Evolutionary conservation across 2,888 invertebrate genomes (phyloP), one percentile per base, ranked within the genome.

Genomic region (Ennomos fuscantarius): DNA sequence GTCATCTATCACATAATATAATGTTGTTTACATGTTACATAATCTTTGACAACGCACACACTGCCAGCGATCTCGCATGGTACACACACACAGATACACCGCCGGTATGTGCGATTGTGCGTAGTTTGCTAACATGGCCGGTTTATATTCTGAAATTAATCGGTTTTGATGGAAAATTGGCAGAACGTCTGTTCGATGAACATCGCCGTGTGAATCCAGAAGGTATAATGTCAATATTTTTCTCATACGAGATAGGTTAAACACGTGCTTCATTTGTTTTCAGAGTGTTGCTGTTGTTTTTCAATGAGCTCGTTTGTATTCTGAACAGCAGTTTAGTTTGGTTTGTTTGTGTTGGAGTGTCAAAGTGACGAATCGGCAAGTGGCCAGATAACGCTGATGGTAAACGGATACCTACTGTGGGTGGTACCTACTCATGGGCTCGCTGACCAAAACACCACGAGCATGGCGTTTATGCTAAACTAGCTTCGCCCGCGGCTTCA

Each of bases 61-160:
- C 10, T 39, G 9, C 15, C 60, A 62, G 45, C 60, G 62, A 63
- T 73, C 71, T 72, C 70, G 72, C 66, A 34, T 71, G 69, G 68
- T 44, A 37, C 41, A 43, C 52, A 50, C 62, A 42, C 60, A 65
- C 56, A 48, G 55, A 31, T n/a, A 13, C 9, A 33, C 34, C 53
- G 43, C 49, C 39, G 46, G 48, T n/a, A n/a, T n/a, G n/a, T n/a
- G n/a, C n/a, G 59, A 79, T 76, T 76, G 73, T 85, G 84, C 84
- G 84, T 82, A 83, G 84, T 85, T 78, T 43, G 60, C 50, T 53
- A 58, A 61, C 41, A 60, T 48, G 48, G 46, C 43, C 37, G 48
- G 58, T 48, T 58, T 52, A 44, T 39, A 41, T 41, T 58, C 51
- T 34, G 34, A 57, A 51, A 52, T 52, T 52, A 47, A 52, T 52